Percentiles rank a stretch among this genome's conserved stretches.
These are phyloP conservation scores for Tetranychus piercei DNA, from an alignment of 2,888 invertebrate genomes.

Conservation along the genomic window DNA sequence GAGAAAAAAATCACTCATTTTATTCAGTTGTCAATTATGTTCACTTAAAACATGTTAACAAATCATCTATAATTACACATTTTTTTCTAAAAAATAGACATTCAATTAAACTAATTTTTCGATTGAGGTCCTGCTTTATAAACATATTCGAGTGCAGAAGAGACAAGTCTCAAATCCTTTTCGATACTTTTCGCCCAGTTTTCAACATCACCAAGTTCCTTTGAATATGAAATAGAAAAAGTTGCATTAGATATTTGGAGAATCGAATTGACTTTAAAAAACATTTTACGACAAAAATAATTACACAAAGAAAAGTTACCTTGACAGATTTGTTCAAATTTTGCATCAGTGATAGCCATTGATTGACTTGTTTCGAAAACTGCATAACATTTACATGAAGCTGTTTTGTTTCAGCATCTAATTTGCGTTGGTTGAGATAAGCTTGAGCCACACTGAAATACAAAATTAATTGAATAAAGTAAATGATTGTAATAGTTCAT, in stretches of 20 bases:
- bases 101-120: neutral
- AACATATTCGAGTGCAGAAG: slow-evolving; percentile 75
- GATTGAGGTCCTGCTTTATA: slow-evolving; percentile 42
- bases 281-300: neutral
- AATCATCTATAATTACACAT: too few species aligned
- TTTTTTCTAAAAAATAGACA: too few species aligned
- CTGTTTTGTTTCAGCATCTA: slow-evolving; percentile 91
- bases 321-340: slow-evolving; percentile 40
- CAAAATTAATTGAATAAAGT: slow-evolving; percentile 30
- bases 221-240: slow-evolving; percentile 51
- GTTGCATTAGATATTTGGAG: slow-evolving; percentile 52
- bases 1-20: too few species aligned
- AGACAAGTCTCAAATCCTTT: slow-evolving; percentile 77
- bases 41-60: too few species aligned
- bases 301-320: slow-evolving; percentile 18
- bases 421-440: slow-evolving; percentile 87
- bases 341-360: slow-evolving; percentile 70
- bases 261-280: neutral
- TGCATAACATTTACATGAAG: slow-evolving; percentile 79
- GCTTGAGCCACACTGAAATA: slow-evolving; percentile 75
- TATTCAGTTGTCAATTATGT: too few species aligned
- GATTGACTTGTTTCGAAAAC: slow-evolving; percentile 87
- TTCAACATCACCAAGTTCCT: slow-evolving; percentile 89
- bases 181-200: slow-evolving; percentile 97
- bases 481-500: neutral